Evolutionary conservation across 92 coral and sea anemone species (phyloP), one percentile per base, ranked within the genome.

Genomic region (Epizoanthus rinbou): DNA sequence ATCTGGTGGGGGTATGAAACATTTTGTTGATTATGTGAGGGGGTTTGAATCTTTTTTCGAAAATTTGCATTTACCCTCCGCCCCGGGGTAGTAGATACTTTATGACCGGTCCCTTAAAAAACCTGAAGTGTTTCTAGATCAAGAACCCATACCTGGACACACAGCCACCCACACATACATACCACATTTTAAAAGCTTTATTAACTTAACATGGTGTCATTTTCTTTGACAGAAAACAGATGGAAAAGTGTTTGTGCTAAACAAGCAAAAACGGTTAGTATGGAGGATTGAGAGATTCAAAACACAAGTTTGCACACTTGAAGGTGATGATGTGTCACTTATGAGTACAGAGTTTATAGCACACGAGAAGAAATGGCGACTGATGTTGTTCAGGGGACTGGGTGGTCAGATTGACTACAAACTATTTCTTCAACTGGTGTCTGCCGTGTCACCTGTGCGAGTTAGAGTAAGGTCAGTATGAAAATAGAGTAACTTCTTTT

Each of bases 1-100:
- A 73, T 73, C 21, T 73, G 79, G 18, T 21, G 79, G 62, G 79
- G 79, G 8, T 43, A 73, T 73, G 28, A 73, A 39, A 53, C 56
- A 73, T 17, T 73, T 73, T 39, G 54, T 28, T 73, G 23, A 73
- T 18, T 73, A 53, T 21, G 1, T 28, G 74, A 39, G 50, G 50
- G 33, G 41, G 33, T 28, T 68, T 7, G 41, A 68, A 18, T 3
- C 4, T 39, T 0, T 68, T 68, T 68, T 68, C 19, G 33, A 68
- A 18, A 8, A 68, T 68, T 68, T 28, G 74, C 6, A 15, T 35
- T 31, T 73, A 73, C 22, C 79, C 57, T 73, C 56, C 56, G 23
- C 79, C 79, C 57, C 57, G 23, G 54, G 54, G 54, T 73, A 21
- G 54, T 53, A 73, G 54, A 28, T 73, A 28, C 79, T 73, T 73